A percentile compares a stretch with the other conserved stretches of the same genome.
phyloP scores from a whole-genome alignment of 2,113 vertebrate species.

The Nycticryphes semicollaris region DNA sequence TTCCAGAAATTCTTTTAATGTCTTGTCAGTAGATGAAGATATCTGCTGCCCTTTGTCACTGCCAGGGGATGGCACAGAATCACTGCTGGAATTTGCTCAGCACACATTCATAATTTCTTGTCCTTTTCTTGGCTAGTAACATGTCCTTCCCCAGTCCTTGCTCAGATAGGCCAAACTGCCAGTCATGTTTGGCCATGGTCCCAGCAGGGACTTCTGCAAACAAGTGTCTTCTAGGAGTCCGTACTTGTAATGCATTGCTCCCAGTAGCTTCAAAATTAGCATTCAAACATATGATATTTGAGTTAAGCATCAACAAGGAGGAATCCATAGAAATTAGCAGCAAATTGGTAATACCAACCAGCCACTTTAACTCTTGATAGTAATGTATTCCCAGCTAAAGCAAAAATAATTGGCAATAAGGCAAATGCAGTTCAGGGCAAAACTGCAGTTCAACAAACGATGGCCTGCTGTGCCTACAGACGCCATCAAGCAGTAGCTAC shows the following conservation, averaged over 20 bases:
- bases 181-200: neutral
- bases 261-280: neutral
- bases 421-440: neutral
- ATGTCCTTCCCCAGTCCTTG: neutral
- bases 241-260: neutral
- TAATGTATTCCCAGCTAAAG: neutral
- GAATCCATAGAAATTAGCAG: neutral
- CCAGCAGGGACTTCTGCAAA: neutral
- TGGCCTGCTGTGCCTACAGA: neutral
- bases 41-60: neutral
- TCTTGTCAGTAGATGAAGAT: neutral
- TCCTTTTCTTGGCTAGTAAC: conserved; percentile 32
- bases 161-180: neutral
- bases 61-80: neutral
- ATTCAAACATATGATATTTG: neutral
- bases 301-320: neutral
- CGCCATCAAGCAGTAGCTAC: neutral
- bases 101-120: conserved; percentile 16
- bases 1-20: neutral
- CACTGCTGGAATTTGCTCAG: neutral
- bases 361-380: neutral
- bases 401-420: neutral
- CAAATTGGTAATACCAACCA: neutral
- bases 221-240: neutral
- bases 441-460: neutral